Base-by-base conservation (phyloP, 2,113 vertebrate species). In the Alaudala cheleensis region DNA sequence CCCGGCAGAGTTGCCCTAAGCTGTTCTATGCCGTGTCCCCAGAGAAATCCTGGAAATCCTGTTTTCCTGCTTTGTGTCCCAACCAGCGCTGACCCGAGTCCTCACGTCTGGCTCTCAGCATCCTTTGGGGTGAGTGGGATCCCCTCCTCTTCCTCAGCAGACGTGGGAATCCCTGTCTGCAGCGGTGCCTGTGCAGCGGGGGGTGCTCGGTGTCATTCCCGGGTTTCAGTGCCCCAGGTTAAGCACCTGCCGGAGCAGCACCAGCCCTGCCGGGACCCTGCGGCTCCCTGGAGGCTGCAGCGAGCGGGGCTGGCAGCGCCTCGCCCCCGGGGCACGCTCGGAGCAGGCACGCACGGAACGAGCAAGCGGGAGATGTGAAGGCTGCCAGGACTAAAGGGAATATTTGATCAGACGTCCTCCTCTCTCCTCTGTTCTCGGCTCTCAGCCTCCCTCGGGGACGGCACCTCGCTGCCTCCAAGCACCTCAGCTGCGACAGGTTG, bases 361-460 rank as follows among this genome's bases (percentile, higher is more conserved):
- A 67, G 85, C 79, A 1, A 16, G 45, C 10, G 0, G 58, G 67
- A 77, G 90, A 34, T 6, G 10, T 4, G 50, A 64, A 29, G 74
- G 81, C 91, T 90, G 91, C 89, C 45, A 42, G 91, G 85, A 95
- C 77, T 2, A 96, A 97, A 98, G 92, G 90, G 97, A 98, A 98
- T 98, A 95, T 97, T 92, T 97, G 97, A 98, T 98, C 97, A 97
- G 93, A 96, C 34, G 37, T 70, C 64, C 94, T 90, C 71, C 45
- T 33, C 39, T 60, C 72, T 67, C 40, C 86, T 95, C 94, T 89
- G 88, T 49, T 12, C 81, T 64, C 39, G 0, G 18, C 91, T 81
- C 90, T 29, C 81, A 10, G 95, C 78, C 92, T 95, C 94, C 92
- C 96, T 25, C 1, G 50, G 88, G 91, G 53, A 20, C 0, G 13